Percentiles rank a stretch among this genome's conserved stretches.
These are phyloP conservation scores for Pollimyrus isidori DNA, from an alignment of 2,113 vertebrate genomes.

Conservation along the genomic window DNA sequence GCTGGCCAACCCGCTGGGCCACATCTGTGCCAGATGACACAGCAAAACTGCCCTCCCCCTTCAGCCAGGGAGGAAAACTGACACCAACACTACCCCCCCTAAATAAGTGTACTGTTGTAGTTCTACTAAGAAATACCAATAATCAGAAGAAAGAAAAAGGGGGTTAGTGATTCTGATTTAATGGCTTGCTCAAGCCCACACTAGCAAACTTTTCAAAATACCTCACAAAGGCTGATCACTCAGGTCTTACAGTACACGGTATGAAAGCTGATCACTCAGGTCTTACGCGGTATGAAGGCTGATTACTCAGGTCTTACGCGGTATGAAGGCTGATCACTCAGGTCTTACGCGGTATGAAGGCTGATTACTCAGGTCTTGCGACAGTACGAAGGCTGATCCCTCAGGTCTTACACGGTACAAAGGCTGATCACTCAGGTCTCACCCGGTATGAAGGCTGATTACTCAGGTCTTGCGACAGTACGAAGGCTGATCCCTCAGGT, in stretches of 20 bases:
- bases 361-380: conserved; percentile 45
- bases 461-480: conserved; percentile 59
- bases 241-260: conserved; percentile 48
- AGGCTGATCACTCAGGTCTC: too few species aligned
- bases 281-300: conserved; percentile 49
- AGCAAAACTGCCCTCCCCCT: neutral
- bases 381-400: conserved; percentile 36
- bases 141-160: neutral
- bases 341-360: conserved; percentile 49
- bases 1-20: neutral
- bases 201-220: neutral
- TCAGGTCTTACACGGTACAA: conserved; percentile 32
- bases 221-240: neutral
- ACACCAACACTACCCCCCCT: neutral
- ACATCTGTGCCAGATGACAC: neutral
- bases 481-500: neutral
- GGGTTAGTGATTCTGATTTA: neutral
- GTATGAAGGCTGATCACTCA: neutral
- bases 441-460: conserved; percentile 42
- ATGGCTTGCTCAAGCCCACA: neutral
- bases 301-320: conserved; percentile 40
- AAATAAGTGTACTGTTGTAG: too few species aligned
- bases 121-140: neutral
- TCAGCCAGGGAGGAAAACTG: neutral
- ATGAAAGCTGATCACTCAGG: neutral